Evolutionary conservation across 2,797 vertebrate genomes (phyloP).

Genomic region (Galagoides demidoff): DNA sequence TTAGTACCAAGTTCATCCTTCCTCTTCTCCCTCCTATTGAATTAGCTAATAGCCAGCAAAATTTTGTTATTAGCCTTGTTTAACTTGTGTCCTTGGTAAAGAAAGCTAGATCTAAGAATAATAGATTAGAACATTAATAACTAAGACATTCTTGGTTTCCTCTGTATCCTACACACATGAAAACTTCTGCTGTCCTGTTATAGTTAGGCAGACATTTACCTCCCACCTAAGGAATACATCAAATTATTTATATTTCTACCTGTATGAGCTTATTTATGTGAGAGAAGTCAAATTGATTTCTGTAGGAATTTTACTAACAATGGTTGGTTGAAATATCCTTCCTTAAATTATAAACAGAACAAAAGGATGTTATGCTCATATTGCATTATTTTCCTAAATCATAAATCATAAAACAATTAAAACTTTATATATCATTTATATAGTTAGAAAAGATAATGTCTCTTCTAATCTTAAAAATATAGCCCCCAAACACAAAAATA

Average conservation of each 20-base stretch:
- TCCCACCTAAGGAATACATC: background rate
- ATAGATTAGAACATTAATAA: background rate
- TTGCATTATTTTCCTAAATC: background rate
- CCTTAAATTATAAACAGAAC: background rate
- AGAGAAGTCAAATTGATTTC: background rate
- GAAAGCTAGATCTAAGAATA: background rate
- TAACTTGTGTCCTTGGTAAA: background rate
- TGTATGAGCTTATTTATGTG: background rate
- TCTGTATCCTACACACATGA: background rate
- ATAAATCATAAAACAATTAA: background rate
- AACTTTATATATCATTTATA: background rate
- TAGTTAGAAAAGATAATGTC: background rate
- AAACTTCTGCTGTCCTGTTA: background rate
- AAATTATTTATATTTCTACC: background rate
- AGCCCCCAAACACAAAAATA: background rate
- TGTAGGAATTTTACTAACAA: conserved; percentile 42
- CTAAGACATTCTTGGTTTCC: background rate
- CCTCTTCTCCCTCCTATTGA: background rate
- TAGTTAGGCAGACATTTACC: background rate
- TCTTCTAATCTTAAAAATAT: conserved; percentile 23
- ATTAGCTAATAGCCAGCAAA: background rate
- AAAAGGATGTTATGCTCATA: background rate
- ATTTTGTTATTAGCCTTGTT: background rate
- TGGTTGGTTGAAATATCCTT: background rate
- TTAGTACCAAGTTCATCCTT: background rate